Evolutionary conservation across 2,113 vertebrate species (phyloP), one percentile per base, ranked within the genome.

Genomic region (Cryptotis parvus): DNA sequence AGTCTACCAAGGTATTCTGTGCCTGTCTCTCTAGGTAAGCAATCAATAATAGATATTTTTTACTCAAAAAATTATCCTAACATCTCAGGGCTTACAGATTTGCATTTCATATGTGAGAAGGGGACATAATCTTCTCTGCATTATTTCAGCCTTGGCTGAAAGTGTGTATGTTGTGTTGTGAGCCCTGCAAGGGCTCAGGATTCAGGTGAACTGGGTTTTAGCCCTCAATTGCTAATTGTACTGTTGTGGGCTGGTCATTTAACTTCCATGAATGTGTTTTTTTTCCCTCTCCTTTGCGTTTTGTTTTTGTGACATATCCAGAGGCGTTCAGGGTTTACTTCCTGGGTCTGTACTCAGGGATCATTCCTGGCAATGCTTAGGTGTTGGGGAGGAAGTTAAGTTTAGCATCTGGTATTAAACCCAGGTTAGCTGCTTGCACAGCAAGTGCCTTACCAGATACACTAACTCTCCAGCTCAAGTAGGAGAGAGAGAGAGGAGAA

Each of bases 21-120:
- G 6, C 78, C 33, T 89, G 26, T 61, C 24, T 33, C 29, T 68
- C 24, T 39, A n/a, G n/a, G n/a, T n/a, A n/a, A n/a, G n/a, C n/a
- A n/a, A n/a, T n/a, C n/a, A n/a, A n/a, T n/a, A n/a, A n/a, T n/a
- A n/a, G n/a, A n/a, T n/a, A n/a, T n/a, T n/a, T n/a, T n/a, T n/a
- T n/a, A n/a, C n/a, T n/a, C n/a, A n/a, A n/a, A 79, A 58, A 81
- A n/a, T 74, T 72, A 76, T 76, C 39, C 5, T 49, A 63, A 65
- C 86, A 79, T 95, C 75, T 82, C 92, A 74, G n/a, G 35, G 86
- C 87, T 96, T 70, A 75, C 41, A 63, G 27, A 77, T 73, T 78
- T 41, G 66, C 31, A 61, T 14, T 0, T 73, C 10, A 39, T 5
- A 45, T 27, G 0, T 73, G 66, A 80, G 4, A 9, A n/a, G 1